Base-by-base conservation (phyloP, 2,113 vertebrate species). In the Xiphias gladius region DNA sequence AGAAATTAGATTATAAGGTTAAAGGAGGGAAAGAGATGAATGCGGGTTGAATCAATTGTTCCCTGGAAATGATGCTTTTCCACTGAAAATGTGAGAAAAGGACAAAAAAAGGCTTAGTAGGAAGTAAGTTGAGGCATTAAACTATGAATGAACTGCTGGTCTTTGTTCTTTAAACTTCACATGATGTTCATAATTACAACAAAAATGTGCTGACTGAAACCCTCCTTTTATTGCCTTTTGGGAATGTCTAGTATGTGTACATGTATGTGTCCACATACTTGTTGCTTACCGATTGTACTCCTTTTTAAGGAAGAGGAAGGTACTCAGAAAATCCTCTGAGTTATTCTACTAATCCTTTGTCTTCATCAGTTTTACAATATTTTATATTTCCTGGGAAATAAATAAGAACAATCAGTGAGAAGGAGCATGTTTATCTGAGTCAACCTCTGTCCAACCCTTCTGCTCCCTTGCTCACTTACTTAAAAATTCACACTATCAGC, bases 351-450 rank as follows among this genome's bases (percentile, higher is more conserved):
- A 26, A 28, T 65, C 24, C 28, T 65, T 73, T 65, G 50, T 62
- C 26, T 41, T 14, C 20, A 32, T 73, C 55, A 30, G 48, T 84
- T 79, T 35, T 68, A 17, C 12, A 55, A 32, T 35, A 28, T 20
- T 59, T 58, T 16, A 19, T 54, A 48, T 32, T 32, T 73, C 22
- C 24, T 66, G 58, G 30, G 2, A 79, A 46, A 46, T 7, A 26
- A 69, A 69, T 24, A 7, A 9, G 24, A 57, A 24, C 14, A 55
- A 5, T 48, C 5, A 24, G 39, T 75, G 58, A 57, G 24, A 11
- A 50, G 46, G 20, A 69, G 8, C 24, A 35, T 73, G 39, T 80
- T 80, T 80, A 62, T 71, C 28, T 57, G 74, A 64, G 26, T 68
- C n/a, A 0, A 10, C 39, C 16, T 28, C 16, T 52, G 16, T 16